Evolutionary conservation across 2,113 vertebrate genomes (phyloP), one percentile per base, ranked within the genome.

Genomic region (Podocnemis expansa): DNA sequence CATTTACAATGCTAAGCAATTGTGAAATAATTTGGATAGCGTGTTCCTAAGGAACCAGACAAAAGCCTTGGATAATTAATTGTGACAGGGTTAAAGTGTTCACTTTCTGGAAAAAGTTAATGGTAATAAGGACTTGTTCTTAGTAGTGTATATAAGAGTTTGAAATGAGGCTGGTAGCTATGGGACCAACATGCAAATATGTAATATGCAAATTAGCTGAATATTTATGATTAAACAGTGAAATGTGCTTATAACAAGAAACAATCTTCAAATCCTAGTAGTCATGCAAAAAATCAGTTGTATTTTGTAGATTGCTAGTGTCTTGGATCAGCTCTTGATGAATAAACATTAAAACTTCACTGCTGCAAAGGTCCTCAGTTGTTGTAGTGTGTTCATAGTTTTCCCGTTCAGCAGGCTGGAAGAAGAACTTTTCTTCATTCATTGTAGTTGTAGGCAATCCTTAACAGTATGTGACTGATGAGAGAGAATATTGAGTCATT

Each of bases 1-100:
- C 86, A 85, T 96, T 97, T 97, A 78, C 93, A 97, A 93, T 95
- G 84, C 85, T 95, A 96, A 96, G 13, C 87, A 92, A 83, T 80
- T 97, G 95, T 91, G 90, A 95, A 97, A 91, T 90, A 79, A 93
- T 95, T 93, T 94, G 73, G 19, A 79, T 86, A 93, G 58, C 88
- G 94, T 95, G 29, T 89, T 89, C 63, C 78, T 90, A 91, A 89
- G 85, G 76, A 95, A 92, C 41, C 21, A 93, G 88, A 92, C 92
- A 80, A 92, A 96, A 96, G 90, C 70, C 85, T 94, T 0, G 0
- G 41, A 31, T 96, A 90, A 94, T 96, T 97, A 96, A 96, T 96
- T 93, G 93, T 78, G 82, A 88, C n/a, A n/a, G 21, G 60, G 78
- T 52, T 93, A 93, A 95, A 95, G 75, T 80, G 56, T 93, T 89